Conservation (phyloP, 2,888 invertebrate species). For the Andrena minutula region DNA sequence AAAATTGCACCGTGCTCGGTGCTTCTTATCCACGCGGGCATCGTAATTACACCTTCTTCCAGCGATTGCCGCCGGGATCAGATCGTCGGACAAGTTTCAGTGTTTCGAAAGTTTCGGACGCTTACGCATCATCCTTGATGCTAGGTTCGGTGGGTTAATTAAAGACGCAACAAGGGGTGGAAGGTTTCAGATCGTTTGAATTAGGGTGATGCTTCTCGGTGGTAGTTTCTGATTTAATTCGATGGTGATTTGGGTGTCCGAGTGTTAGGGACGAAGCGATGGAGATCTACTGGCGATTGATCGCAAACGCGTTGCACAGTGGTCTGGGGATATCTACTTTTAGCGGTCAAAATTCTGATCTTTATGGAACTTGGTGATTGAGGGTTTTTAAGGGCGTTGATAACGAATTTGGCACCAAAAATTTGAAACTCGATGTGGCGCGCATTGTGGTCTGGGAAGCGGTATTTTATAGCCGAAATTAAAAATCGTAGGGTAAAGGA, state of each 20-base stretch:
- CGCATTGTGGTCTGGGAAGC: too few relatives aligned
- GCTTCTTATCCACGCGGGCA: not conserved
- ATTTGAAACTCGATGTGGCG: too few relatives aligned
- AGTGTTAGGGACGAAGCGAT: not conserved
- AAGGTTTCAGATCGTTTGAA: not conserved
- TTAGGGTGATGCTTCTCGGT: not conserved
- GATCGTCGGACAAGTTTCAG: not conserved
- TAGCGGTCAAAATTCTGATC: too few relatives aligned
- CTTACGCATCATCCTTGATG: constrained; percentile 2
- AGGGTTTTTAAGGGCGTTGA: too few relatives aligned
- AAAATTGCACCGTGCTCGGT: constrained; percentile 12
- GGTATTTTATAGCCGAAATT: too few relatives aligned
- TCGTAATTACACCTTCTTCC: constrained; percentile 1
- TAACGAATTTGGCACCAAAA: too few relatives aligned
- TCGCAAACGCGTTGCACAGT: not conserved
- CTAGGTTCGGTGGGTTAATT: not conserved
- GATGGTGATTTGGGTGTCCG: not conserved
- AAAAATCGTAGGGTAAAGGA: too few relatives aligned
- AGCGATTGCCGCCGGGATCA: not conserved
- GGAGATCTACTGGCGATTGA: not conserved
- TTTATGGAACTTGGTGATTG: too few relatives aligned
- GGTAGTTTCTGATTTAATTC: not conserved
- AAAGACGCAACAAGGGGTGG: not conserved
- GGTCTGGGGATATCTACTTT: too few relatives aligned
- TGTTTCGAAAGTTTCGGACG: not conserved